Percentiles rank a stretch among this genome's conserved stretches.
Evolutionary conservation across 2,797 vertebrate genomes (phyloP).

Genomic region (Halcyon badia): DNA sequence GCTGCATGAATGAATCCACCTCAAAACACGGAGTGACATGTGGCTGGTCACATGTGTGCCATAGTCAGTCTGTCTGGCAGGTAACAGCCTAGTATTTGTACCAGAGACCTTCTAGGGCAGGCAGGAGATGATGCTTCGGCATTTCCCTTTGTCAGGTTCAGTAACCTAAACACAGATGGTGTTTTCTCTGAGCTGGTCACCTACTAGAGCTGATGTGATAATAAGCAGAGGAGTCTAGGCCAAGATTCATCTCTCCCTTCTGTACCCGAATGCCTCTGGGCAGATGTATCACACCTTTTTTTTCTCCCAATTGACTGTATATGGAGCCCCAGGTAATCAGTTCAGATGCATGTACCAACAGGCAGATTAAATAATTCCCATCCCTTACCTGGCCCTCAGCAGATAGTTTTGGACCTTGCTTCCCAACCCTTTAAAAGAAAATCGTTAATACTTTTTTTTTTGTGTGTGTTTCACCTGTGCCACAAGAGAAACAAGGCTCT

Average conservation of each 20-base stretch:
- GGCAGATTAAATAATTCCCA: background rate
- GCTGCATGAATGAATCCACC: background rate
- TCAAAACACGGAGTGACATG: background rate
- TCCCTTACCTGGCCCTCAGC: background rate
- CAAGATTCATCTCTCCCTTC: background rate
- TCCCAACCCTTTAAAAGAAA: background rate
- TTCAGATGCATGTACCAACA: background rate
- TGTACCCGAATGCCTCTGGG: background rate
- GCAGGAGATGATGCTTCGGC: background rate
- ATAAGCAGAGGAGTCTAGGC: background rate
- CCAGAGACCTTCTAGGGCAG: background rate
- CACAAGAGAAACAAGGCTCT: background rate
- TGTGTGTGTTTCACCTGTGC: background rate
- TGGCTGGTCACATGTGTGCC: background rate
- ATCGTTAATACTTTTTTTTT: background rate
- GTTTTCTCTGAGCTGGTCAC: background rate
- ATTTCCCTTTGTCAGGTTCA: background rate
- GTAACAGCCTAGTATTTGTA: background rate
- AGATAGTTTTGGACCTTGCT: background rate
- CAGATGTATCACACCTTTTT: background rate
- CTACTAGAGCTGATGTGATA: fast-evolving
- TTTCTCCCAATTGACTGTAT: background rate
- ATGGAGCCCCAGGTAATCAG: background rate
- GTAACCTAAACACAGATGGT: background rate
- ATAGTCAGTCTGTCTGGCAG: background rate